Evolutionary conservation across 1,140 invertebrate genomes (phyloP).

Genomic region (Cephus cinctus): DNA sequence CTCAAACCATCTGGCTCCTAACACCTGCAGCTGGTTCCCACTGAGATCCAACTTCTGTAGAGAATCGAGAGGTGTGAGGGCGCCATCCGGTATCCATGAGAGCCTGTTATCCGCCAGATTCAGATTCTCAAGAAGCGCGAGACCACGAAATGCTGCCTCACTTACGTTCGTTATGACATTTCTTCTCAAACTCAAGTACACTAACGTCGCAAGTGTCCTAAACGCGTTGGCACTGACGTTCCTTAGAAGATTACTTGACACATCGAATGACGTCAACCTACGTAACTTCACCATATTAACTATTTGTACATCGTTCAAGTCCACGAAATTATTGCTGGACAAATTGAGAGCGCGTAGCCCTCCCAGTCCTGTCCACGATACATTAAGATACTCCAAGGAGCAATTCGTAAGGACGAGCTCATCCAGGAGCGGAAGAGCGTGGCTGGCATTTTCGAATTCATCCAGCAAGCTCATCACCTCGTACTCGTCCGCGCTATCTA

Average conservation of each 20-base stretch:
- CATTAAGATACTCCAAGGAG: constrained; percentile 35
- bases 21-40: constrained; percentile 63
- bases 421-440: constrained; percentile 23
- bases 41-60: constrained; percentile 72
- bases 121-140: constrained; percentile 51
- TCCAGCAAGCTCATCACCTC: constrained; percentile 29
- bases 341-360: constrained; percentile 52
- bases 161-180: constrained; percentile 59
- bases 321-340: constrained; percentile 53
- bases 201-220: constrained; percentile 43
- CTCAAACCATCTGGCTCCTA: constrained; percentile 63
- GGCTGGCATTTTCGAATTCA: constrained; percentile 25
- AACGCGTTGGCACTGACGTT: constrained; percentile 31
- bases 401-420: constrained; percentile 40
- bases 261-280: constrained; percentile 55
- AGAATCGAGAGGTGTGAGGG: constrained; percentile 59
- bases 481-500: constrained; percentile 22
- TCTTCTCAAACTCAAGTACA: constrained; percentile 56
- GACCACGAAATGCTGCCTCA: constrained; percentile 53
- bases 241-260: constrained; percentile 57
- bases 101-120: constrained; percentile 69
- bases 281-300: constrained; percentile 25
- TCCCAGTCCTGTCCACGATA: constrained; percentile 52
- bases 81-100: constrained; percentile 58
- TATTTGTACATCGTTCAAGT: constrained; percentile 36